Evolutionary conservation across 1,140 invertebrate genomes (phyloP), one percentile per base, ranked within the genome.

Genomic region (Eumeta japonica): DNA sequence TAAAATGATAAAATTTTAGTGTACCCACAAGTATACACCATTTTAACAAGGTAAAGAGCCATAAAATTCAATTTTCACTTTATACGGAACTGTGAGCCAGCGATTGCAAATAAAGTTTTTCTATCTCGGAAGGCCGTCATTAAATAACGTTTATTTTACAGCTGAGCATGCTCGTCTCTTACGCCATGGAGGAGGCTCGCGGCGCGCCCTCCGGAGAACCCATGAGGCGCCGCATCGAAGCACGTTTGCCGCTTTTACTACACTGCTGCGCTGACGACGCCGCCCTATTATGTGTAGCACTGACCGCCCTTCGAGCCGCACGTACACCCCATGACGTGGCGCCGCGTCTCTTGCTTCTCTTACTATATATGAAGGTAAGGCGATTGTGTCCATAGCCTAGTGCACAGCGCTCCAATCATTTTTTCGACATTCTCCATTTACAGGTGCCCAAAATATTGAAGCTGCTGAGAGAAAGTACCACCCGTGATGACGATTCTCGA

Each of bases 171-270:
- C 71, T 93, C 11, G 78, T 89, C 0, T 78, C 83, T 16, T 92
- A 89, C 56, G 81, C 93, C 16, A 70, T 92, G 1, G 79, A 83
- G 48, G 90, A 94, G 62, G 83, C 83, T 1, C 58, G 77, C 30
- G 59, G 71, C 13, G 75, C 65, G 46, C 56, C 41, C 56, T 66
- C 54, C 44, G 17, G 15, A 44, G 73, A 62, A 30, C 52, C 49
- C 4, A 52, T 54, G 39, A 46, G 62, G 18, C 55, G 58, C 4
- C 43, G 80, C 37, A 80, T 87, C 55, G 84, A 85, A 58, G 76
- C 77, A 1, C 80, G 88, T 28, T 68, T 90, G 20, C 80, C 83
- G 42, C 70, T 92, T 12, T 52, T 92, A 5, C 75, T 89, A 37
- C 81, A 84, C 38, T 85, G 87, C 50, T 77, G 87, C 9, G 76